Base-by-base conservation (phyloP, 2,113 vertebrate genomes). In the Microcebus ravelobensis region DNA sequence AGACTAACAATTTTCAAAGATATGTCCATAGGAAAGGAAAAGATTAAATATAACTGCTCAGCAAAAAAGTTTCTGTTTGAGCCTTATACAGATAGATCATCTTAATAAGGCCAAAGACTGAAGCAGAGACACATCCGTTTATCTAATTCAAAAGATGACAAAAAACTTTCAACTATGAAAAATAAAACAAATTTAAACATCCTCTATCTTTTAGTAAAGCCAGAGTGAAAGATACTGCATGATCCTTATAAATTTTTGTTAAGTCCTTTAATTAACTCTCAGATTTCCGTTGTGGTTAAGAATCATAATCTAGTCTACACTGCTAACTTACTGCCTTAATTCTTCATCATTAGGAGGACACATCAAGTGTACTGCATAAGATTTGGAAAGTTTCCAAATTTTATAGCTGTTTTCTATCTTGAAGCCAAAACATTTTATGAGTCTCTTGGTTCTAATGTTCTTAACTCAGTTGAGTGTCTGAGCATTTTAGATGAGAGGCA, bases 381-480 rank as follows among this genome's bases (percentile, higher is more conserved):
- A 63, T 68, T 92, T 77, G 70, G 77, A 84, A 77, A 71, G 7
- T 77, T 61, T 97, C 94, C 96, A 96, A 48, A 92, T 94, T 96
- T 97, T 94, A 82, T 94, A 84, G 80, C 92, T 81, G 13, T 63
- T 52, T 96, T 87, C 55, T 89, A 23, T 82, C 31, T 92, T 65
- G 61, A 94, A 95, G 95, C 77, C 91, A 94, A 93, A 96, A 65
- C 39, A 77, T 97, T 97, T 96, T 96, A 96, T 93, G 80, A 95
- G 79, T 90, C 87, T 97, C 94, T 95, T 95, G 92, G 71, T 96
- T 97, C 92, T 96, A 96, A 95, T 97, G 76, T 96, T 97, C 92
- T 97, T 97, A 97, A 95, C 90, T 97, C 91, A 93, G 52, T 67
- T 76, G 92, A 95, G 39, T 80, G 45, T 87, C 89, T 97, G 90